phyloP scores from a whole-genome alignment of 1,140 invertebrate genomes.

The Oncopeltus fasciatus region DNA sequence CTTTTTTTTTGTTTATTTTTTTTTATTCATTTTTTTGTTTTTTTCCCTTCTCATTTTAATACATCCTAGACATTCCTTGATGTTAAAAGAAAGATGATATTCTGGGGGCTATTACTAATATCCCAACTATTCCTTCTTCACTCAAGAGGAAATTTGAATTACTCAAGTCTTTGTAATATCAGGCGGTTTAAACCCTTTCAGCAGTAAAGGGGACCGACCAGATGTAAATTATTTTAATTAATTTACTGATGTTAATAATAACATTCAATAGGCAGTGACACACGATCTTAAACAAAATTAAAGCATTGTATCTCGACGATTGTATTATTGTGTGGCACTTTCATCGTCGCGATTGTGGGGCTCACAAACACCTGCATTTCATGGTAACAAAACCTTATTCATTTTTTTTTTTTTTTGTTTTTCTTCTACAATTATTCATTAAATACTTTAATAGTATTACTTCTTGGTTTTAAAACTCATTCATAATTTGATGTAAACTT shows the following conservation, averaged over 20 bases:
- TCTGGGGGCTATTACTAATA: not conserved
- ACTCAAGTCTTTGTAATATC: not conserved
- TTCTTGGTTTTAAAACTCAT: not conserved
- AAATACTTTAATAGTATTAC: not conserved
- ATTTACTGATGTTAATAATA: not conserved
- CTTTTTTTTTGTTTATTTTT: conserved; percentile 11
- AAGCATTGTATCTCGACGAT: not conserved
- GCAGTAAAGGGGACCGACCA: not conserved
- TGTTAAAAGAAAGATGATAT: conserved; percentile 2
- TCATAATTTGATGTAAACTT: not conserved
- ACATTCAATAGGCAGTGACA: not conserved
- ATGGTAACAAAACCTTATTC: conserved; percentile 15
- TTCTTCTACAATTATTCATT: conserved; percentile 5
- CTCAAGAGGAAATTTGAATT: not conserved
- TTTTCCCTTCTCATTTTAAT: not conserved
- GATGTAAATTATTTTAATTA: not conserved
- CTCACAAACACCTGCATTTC: conserved; percentile 16
- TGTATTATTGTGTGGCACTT: not conserved
- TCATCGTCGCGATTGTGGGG: not conserved
- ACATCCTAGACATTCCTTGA: not conserved
- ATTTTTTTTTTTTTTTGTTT: conserved; percentile 13
- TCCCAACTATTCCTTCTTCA: not conserved
- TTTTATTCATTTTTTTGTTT: not conserved
- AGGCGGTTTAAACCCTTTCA: not conserved
- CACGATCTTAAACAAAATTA: not conserved